Base-by-base conservation (phyloP, 30 jellyfish, hydroid and myxozoan species). In the Nemopilema nomurai region DNA sequence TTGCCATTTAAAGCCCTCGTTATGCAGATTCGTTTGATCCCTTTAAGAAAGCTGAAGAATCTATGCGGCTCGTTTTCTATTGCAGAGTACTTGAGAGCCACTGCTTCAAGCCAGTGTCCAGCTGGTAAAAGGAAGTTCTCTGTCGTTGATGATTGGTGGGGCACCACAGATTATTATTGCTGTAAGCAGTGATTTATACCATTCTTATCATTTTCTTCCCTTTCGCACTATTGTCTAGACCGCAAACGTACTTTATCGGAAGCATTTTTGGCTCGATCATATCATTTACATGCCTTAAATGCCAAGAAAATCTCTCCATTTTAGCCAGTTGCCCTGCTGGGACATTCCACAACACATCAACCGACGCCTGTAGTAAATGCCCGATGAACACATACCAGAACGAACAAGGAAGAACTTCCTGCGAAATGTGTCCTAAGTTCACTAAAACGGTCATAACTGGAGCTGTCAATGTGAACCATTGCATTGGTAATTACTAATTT, bases 271-370 rank as follows among this genome's bases (percentile, higher is more conserved):
- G n/a, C n/a, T n/a, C n/a, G n/a, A n/a, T n/a, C n/a, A n/a, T n/a
- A n/a, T n/a, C n/a, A n/a, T n/a, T n/a, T n/a, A n/a, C n/a, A n/a
- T n/a, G n/a, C n/a, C n/a, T n/a, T n/a, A n/a, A n/a, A n/a, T n/a
- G n/a, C n/a, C n/a, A n/a, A n/a, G n/a, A 41, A 41, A 41, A 3
- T 41, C 13, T 65, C 64, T 25, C 51, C 28, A 8, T 78, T 53
- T 1, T 52, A 91, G 98, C 94, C 28, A 68, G 28, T 51, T 91
- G 98, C 69, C 96, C 98, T 9, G 69, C 90, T 66, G 98, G 98
- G 0, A 85, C 94, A 23, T 74, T 29, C 69, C 79, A 67, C 89
- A 77, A 91, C 41, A 22, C 81, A 18, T 80, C 87, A 19, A 3
- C 91, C 4, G 16, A 27, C 25, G 23, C 69, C 3, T 91, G 98